These are phyloP conservation scores for Chromoteleia sp. DNA, from an alignment of 2,888 invertebrate species.

Conservation along the genomic window DNA sequence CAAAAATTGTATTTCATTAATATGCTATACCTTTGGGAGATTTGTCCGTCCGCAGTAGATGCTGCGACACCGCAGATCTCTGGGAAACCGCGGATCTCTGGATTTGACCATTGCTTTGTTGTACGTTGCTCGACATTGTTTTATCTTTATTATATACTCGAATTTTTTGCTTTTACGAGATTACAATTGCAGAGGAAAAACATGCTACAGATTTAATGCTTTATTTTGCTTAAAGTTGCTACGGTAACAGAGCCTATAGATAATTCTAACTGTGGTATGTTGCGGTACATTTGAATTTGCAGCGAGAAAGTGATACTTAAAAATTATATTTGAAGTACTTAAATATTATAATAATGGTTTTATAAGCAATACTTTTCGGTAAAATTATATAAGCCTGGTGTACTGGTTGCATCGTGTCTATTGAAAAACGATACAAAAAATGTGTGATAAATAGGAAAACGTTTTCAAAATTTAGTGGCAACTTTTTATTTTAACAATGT, in stretches of 20 bases:
- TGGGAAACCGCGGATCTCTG: constrained; percentile 59
- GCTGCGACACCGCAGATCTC: constrained; percentile 73
- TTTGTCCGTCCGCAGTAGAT: constrained; percentile 75
- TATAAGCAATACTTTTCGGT: too few species aligned
- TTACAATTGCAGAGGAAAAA: constrained; percentile 3
- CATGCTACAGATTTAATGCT: background rate
- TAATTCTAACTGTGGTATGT: background rate
- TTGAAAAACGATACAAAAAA: too few species aligned
- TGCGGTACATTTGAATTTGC: background rate
- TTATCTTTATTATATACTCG: constrained; percentile 3
- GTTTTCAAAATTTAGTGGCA: too few species aligned
- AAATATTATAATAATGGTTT: too few species aligned
- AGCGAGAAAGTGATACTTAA: too few species aligned
- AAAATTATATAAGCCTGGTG: too few species aligned
- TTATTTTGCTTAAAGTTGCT: constrained; percentile 23
- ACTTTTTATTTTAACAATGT: too few species aligned
- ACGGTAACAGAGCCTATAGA: background rate
- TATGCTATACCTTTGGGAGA: constrained; percentile 78
- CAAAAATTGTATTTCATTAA: background rate
- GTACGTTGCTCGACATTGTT: constrained; percentile 78
- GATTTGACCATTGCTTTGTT: constrained; percentile 79
- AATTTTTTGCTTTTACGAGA: background rate
- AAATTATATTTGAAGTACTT: too few species aligned
- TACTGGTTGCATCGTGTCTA: too few species aligned
- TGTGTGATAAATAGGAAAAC: too few species aligned